Conservation (phyloP, 2,113 vertebrate genomes). For the Gracilinanus agilis region DNA sequence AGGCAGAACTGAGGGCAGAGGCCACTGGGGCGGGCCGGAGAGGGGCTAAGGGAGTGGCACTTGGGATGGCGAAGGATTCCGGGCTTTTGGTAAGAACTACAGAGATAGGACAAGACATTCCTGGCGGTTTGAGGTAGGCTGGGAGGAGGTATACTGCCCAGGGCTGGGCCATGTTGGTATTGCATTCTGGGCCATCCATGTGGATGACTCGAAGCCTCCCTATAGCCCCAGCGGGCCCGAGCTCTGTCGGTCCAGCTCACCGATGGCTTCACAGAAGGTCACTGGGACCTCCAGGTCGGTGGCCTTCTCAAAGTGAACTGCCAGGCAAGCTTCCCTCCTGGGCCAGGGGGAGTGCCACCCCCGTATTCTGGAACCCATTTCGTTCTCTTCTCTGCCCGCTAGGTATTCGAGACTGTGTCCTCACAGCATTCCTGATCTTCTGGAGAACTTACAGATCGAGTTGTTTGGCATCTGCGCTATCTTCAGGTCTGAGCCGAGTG, state of each 20-base stretch:
- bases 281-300: not conserved
- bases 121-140: not conserved
- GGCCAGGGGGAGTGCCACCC: too few relatives aligned
- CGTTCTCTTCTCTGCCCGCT: not conserved
- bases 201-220: not conserved
- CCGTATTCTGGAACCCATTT: not conserved
- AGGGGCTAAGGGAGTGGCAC: too few relatives aligned
- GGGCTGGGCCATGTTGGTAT: slow-evolving; percentile 5
- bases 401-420: not conserved
- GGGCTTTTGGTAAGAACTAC: slow-evolving; percentile 7
- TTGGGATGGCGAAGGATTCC: not conserved
- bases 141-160: not conserved
- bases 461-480: not conserved
- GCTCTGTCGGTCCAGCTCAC: not conserved
- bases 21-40: not conserved
- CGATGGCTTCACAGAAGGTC: not conserved
- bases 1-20: not conserved
- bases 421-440: not conserved
- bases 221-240: not conserved
- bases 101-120: not conserved
- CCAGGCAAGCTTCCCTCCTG: not conserved
- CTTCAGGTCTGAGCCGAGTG: not conserved
- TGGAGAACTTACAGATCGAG: not conserved
- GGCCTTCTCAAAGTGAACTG: not conserved
- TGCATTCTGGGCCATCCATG: not conserved